These are phyloP conservation scores for Holacanthella duospinosa DNA, from an alignment of 2,888 invertebrate species.

Conservation along the genomic window DNA sequence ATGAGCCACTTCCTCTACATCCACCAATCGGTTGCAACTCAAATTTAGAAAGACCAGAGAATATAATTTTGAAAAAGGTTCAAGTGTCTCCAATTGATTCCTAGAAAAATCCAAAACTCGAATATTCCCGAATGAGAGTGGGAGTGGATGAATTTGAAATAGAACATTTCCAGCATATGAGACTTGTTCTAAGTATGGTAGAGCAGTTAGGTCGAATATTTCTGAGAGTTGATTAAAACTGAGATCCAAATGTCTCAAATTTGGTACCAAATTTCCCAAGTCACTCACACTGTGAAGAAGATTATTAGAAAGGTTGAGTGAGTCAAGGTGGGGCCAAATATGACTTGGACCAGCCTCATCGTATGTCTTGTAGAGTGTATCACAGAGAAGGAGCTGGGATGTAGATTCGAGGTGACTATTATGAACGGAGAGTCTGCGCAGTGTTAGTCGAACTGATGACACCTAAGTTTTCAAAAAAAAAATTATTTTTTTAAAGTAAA, in stretches of 20 bases:
- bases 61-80: slow-evolving; percentile 69
- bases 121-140: slow-evolving; percentile 3
- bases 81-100: slow-evolving; percentile 62
- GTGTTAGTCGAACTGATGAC: slow-evolving; percentile 52
- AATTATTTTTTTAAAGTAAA: slow-evolving; percentile 40
- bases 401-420: slow-evolving; percentile 57
- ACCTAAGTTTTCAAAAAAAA: slow-evolving; percentile 40
- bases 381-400: slow-evolving; percentile 71
- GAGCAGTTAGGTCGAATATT: slow-evolving; percentile 55
- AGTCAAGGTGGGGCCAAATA: slow-evolving; percentile 42
- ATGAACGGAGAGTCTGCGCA: slow-evolving; percentile 54
- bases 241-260: slow-evolving; percentile 28
- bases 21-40: slow-evolving; percentile 69
- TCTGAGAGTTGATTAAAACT: slow-evolving; percentile 33
- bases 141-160: slow-evolving; percentile 45
- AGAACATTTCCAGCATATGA: slow-evolving; percentile 74
- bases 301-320: slow-evolving; percentile 45
- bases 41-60: slow-evolving; percentile 76
- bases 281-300: slow-evolving; percentile 39
- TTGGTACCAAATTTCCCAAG: slow-evolving; percentile 29
- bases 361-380: slow-evolving; percentile 62
- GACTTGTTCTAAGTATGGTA: slow-evolving; percentile 64
- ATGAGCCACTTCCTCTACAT: slow-evolving; percentile 68
- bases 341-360: slow-evolving; percentile 44
- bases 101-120: slow-evolving; percentile 71